Evolutionary conservation across 2,888 invertebrate genomes (phyloP), one percentile per base, ranked within the genome.

Genomic region (Eurois occulta): DNA sequence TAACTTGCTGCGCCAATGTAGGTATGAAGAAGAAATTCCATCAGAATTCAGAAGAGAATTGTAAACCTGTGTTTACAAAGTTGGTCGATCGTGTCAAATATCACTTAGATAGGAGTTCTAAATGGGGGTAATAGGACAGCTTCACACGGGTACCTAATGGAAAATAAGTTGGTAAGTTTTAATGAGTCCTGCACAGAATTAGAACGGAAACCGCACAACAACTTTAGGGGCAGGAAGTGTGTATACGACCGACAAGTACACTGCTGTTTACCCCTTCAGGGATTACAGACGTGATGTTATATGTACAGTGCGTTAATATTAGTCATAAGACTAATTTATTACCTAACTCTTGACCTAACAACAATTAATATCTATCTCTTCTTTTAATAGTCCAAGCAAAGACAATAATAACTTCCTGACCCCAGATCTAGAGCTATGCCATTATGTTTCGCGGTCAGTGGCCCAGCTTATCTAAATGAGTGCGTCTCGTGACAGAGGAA

Each of bases 391-490:
- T 35, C 1, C 13, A 41, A 48, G 4, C 70, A 65, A 60, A 64
- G 21, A 77, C n/a, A 77, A 65, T 38, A 43, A 60, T 72, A 69
- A 70, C 28, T 32, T 13, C 41, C 52, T 71, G 80, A 75, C 62
- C 74, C 16, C 52, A 43, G 48, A 78, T 78, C 28, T 80, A 35
- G 32, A 65, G 16, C 38, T 64, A 35, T 38, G 46, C 41, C 13
- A 78, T 24, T 67, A 28, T 52, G 67, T 67, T 70, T 73, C 38
- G 73, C 73, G 84, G 73, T 76, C 80, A 83, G 60, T 76, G 73
- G 71, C 73, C 71, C 16, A 69, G 32, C 64, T 80, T 80, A 79
- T 83, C 75, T 78, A 21, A 72, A 72, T 65, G 32, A 64, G 41
- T 58, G 1, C n/a, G 46, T 62, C 55, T 62, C 43, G 28, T 69